Conservation (phyloP, 2,797 vertebrate genomes). For the Numenius phaeopus region DNA sequence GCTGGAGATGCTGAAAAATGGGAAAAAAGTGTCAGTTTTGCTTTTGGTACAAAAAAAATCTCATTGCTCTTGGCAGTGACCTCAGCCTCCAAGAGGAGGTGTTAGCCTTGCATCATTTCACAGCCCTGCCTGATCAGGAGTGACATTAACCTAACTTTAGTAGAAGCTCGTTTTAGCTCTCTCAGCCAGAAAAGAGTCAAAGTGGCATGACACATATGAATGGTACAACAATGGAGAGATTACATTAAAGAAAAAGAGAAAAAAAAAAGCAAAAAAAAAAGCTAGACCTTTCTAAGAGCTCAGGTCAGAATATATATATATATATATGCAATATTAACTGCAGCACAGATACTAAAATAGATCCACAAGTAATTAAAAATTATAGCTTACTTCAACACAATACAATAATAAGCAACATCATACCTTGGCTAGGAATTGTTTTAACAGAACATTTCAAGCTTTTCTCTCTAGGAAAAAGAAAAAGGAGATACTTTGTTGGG, state of each 20-base stretch:
- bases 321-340: not conserved
- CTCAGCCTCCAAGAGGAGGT: slow-evolving; percentile 13
- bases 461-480: not conserved
- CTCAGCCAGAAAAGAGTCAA: slow-evolving; percentile 19
- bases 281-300: not conserved
- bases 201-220: slow-evolving; percentile 5
- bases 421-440: not conserved
- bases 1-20: slow-evolving; percentile 2
- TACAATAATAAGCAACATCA: not conserved
- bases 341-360: not conserved
- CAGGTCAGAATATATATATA: not conserved
- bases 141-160: slow-evolving; percentile 21
- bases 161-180: not conserved
- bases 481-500: not conserved
- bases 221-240: not conserved
- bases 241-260: not conserved
- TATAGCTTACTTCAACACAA: not conserved
- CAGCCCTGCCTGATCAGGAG: slow-evolving; percentile 2
- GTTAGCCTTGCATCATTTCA: slow-evolving; percentile 19
- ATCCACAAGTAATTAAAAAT: not conserved
- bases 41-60: not conserved
- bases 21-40: not conserved
- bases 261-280: not conserved
- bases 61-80: slow-evolving; percentile 25
- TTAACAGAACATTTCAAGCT: not conserved